A percentile compares a stretch with the other conserved stretches of the same genome.
Evolutionary conservation across 2,888 invertebrate genomes (phyloP).

Genomic region (Dryocosmus kuriphilus): DNA sequence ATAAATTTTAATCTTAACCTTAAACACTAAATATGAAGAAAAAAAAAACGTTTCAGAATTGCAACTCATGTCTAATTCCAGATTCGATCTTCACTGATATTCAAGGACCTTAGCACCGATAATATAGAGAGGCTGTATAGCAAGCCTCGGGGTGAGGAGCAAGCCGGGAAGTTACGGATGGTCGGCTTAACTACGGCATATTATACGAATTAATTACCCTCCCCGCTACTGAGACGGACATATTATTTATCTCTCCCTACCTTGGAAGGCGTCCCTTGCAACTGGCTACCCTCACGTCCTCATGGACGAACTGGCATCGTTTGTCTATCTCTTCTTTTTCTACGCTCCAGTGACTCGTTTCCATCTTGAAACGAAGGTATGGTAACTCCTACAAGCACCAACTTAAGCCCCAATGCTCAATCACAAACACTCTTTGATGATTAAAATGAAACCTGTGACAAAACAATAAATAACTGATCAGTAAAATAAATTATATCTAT

Average conservation of each 20-base stretch:
- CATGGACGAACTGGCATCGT: constrained; percentile 64
- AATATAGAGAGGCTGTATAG: constrained; percentile 62
- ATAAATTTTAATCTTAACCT: not conserved
- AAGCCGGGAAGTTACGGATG: constrained; percentile 71
- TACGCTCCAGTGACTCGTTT: constrained; percentile 61
- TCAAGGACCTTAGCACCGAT: constrained; percentile 65
- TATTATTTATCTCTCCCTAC: constrained; percentile 73
- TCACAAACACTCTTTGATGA: not conserved
- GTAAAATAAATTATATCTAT: not conserved
- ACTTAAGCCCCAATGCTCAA: constrained; percentile 14
- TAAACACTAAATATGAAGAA: not conserved
- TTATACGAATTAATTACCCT: constrained; percentile 77
- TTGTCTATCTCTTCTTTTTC: constrained; percentile 70
- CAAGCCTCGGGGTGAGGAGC: constrained; percentile 56
- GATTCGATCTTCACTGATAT: not conserved
- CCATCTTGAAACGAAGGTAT: constrained; percentile 50
- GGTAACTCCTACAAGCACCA: constrained; percentile 10
- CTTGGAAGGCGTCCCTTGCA: constrained; percentile 50
- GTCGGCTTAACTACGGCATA: constrained; percentile 76
- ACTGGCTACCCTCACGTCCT: constrained; percentile 60
- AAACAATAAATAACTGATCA: not conserved
- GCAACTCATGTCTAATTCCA: not conserved
- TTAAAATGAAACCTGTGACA: not conserved
- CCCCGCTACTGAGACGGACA: constrained; percentile 70
- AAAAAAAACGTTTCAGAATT: not conserved